Base-by-base conservation (phyloP, 1,140 invertebrate genomes). In the Himalopsyche phryganea region DNA sequence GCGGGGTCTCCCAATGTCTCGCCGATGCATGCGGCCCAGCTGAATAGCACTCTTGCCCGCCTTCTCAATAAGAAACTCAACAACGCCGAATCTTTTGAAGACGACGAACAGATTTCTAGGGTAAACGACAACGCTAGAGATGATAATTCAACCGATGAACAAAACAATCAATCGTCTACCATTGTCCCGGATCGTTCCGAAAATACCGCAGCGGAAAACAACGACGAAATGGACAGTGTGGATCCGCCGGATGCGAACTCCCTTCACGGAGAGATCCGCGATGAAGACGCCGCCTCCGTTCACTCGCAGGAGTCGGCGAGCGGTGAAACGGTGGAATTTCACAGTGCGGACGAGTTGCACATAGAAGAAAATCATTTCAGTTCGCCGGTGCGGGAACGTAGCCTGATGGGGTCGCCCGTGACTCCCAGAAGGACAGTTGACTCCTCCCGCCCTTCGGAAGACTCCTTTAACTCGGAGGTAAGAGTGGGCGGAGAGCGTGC, bases 361-460 rank as follows among this genome's bases (percentile, higher is more conserved):
- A 64, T 64, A n/a, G 61, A 64, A 19, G 61, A 64, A 45, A 64
- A 64, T 44, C 61, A 64, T 58, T 64, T 64, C 42, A 64, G 54
- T 52, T 59, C 61, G 17, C 61, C 61, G 11, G 51, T 42, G 41
- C 32, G 19, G 17, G 38, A 18, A 20, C 36, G 56, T 19, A 63
- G 61, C 20, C 32, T 52, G 10, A 60, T 57, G 52, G 61, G 61
- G 11, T 56, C 61, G n/a, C 57, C 61, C 13, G 57, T 60, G 17
- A 10, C 47, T 15, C 47, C 41, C 6, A 28, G 38, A 33, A n/a
- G 28, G 13, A 20, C 17, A 9, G 15, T 28, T 18, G 41, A 11
- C 23, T 62, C 61, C 11, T 52, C 52, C 38, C 56, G 56, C 38
- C 38, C 61, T 33, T 56, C 55, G 18, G 62, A 60, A 49, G 62